Base-by-base conservation (phyloP, 2,113 vertebrate species). In the Daphoenositta chrysoptera region DNA sequence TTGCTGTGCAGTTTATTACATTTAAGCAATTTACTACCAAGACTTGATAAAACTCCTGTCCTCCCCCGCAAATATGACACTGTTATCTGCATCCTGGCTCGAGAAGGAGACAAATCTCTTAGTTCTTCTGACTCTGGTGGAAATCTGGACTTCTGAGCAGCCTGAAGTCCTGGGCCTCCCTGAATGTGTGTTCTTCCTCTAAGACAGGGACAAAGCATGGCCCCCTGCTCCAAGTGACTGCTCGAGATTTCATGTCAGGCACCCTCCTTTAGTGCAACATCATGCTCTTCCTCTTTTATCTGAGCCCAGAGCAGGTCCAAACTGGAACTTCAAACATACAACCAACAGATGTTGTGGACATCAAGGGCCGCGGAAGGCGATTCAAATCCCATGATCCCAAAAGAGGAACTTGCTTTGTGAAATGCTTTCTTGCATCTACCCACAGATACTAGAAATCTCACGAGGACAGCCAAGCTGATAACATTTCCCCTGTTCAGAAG, bases 401-500 rank as follows among this genome's bases (percentile, higher is more conserved):
- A 96, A 96, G 94, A 84, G 93, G 96, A 97, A 97, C 90, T 96
- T 53, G 83, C 69, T 95, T 94, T 92, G 73, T 94, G 93, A 90
- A 94, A 93, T 57, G 77, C 73, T 83, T 64, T 47, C 94, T 96
- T 95, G 81, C 83, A 42, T 51, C 6, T 90, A 77, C 45, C 63
- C 90, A 78, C 76, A 83, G 92, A 92, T 83, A 93, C 39, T 83
- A 93, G 85, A 94, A 94, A 84, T 86, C 92, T 95, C 93, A 95
- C 0, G 31, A 94, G 90, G 85, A 57, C 79, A 42, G 35, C 71
- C 3, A 5, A 63, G 56, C 92, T 93, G 87, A 87, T 89, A 96
- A 56, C 90, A 33, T 89, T 97, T 92, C 76, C 92, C 92, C 90
- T 64, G 30, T 53, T 64, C 72, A 78, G 93, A 73, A 63, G 64